These are phyloP conservation scores for Numida meleagris DNA, from an alignment of 2,113 vertebrate species.

Conservation along the genomic window DNA sequence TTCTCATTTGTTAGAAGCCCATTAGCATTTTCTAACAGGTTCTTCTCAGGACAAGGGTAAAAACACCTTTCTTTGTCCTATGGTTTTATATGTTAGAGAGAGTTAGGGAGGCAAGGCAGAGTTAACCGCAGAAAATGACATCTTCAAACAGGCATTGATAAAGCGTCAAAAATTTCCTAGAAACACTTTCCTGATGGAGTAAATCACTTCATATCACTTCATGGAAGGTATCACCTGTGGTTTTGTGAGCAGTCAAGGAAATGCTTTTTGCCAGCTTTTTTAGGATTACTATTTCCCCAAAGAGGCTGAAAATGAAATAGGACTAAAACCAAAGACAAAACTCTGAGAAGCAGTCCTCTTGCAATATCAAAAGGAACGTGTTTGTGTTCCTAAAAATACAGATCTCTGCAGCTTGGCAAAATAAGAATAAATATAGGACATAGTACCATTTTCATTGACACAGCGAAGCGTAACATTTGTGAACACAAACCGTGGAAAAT, in stretches of 20 bases:
- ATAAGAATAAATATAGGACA: not conserved
- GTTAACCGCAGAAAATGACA: not conserved
- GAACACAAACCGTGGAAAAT: not conserved
- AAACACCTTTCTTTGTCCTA: not conserved
- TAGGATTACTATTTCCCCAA: not conserved
- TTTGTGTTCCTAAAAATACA: not conserved
- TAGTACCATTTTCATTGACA: not conserved
- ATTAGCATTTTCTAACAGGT: conserved; percentile 16
- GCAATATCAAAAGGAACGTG: not conserved
- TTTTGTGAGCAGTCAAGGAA: not conserved
- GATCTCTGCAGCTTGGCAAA: not conserved
- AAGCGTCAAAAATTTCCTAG: not conserved
- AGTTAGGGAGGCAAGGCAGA: not conserved
- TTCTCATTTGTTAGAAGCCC: not conserved
- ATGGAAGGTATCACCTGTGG: not conserved
- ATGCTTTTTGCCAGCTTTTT: not conserved
- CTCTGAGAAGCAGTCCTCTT: not conserved
- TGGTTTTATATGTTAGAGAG: not conserved
- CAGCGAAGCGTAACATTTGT: not conserved
- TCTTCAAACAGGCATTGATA: not conserved
- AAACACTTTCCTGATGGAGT: not conserved
- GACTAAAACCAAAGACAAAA: not conserved
- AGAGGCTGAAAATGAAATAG: not conserved
- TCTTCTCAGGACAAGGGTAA: conserved; percentile 28
- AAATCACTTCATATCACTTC: not conserved